Evolutionary conservation across 2,113 vertebrate genomes (phyloP).

Genomic region (Amphiprion percula): DNA sequence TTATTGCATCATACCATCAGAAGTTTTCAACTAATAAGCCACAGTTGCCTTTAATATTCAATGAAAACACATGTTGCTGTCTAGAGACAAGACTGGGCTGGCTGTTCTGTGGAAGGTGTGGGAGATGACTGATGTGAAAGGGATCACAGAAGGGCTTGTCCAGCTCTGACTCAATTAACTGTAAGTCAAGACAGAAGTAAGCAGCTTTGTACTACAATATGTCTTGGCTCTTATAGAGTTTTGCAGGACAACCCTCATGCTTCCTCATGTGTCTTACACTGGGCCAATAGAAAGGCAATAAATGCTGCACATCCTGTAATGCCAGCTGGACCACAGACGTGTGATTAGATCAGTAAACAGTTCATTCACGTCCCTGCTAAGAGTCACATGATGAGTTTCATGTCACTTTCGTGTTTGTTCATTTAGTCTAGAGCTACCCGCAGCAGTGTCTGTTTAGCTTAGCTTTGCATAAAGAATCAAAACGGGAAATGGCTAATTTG

Average conservation of each 20-base stretch:
- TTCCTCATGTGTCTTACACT: not conserved
- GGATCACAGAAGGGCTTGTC: conserved; percentile 6
- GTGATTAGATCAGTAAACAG: not conserved
- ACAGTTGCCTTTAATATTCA: not conserved
- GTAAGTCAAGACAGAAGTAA: not conserved
- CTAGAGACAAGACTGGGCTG: conserved; percentile 12
- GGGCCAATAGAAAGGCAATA: too few species aligned
- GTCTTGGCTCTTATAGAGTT: too few species aligned
- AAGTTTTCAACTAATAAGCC: not conserved
- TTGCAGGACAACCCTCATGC: too few species aligned
- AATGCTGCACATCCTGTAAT: too few species aligned
- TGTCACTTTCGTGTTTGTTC: not conserved
- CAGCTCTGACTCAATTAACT: conserved; percentile 8
- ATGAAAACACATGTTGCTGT: not conserved
- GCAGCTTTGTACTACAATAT: too few species aligned
- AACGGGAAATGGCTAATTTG: too few species aligned
- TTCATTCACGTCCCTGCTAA: not conserved
- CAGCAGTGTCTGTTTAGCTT: not conserved
- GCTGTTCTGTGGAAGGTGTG: conserved; percentile 15
- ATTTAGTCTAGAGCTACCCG: not conserved
- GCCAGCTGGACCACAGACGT: too few species aligned
- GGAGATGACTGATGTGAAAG: conserved; percentile 19
- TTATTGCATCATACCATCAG: not conserved
- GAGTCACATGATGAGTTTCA: not conserved
- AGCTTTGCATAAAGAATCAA: not conserved